Conservation (phyloP, 2,888 invertebrate species). For the Cephalotes varians region DNA sequence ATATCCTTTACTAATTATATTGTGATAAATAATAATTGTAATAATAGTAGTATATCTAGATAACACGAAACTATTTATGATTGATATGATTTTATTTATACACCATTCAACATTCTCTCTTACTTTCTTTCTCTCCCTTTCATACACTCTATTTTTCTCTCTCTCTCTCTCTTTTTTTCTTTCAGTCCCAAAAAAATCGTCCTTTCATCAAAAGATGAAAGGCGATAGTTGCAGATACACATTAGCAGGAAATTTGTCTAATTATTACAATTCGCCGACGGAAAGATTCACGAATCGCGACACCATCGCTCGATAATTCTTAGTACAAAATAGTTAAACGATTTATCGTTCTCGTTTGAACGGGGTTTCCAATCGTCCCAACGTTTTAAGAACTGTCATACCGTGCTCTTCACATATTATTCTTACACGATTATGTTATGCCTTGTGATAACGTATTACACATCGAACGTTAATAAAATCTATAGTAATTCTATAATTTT, state of each 20-base stretch:
- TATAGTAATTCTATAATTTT: slow-evolving; percentile 62
- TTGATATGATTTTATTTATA: slow-evolving; percentile 86
- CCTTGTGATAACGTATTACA: slow-evolving; percentile 63
- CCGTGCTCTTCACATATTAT: slow-evolving; percentile 78
- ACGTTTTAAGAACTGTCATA: slow-evolving; percentile 82
- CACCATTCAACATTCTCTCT: slow-evolving; percentile 73
- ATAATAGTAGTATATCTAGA: slow-evolving; percentile 81
- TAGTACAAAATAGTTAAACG: slow-evolving; percentile 81
- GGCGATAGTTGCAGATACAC: slow-evolving; percentile 9
- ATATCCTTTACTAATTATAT: slow-evolving; percentile 83
- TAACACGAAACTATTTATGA: slow-evolving; percentile 84
- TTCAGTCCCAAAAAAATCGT: slow-evolving; percentile 37
- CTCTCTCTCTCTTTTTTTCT: background rate
- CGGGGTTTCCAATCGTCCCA: slow-evolving; percentile 54
- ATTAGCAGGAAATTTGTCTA: slow-evolving; percentile 58
- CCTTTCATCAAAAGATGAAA: slow-evolving; percentile 30
- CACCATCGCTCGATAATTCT: slow-evolving; percentile 60
- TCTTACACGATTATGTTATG: slow-evolving; percentile 42
- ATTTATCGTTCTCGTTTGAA: slow-evolving; percentile 64
- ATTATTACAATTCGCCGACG: slow-evolving; percentile 39
- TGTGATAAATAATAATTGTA: slow-evolving; percentile 83
- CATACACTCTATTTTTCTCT: background rate
- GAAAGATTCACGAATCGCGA: slow-evolving; percentile 21
- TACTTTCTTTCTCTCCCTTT: slow-evolving; percentile 21
- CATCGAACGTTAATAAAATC: slow-evolving; percentile 65